Evolutionary conservation across 2,113 vertebrate genomes (phyloP), one percentile per base, ranked within the genome.

Genomic region (Polypterus senegalus): DNA sequence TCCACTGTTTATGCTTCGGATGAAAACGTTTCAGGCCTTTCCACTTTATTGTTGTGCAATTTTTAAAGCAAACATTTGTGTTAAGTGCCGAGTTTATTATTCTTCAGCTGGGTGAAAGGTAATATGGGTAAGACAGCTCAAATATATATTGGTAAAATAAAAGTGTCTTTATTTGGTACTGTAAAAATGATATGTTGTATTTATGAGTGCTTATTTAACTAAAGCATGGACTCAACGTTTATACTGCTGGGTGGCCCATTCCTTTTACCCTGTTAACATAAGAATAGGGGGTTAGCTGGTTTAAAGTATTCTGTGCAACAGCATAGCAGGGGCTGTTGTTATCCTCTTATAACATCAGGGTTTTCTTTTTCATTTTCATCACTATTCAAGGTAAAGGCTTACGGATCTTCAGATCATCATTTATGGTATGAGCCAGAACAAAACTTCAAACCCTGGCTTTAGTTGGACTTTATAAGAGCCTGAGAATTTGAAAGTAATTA

Each of bases 231-330:
- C 70, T 83, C 80, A 73, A 78, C 27, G 81, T 78, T 82, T 77
- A 66, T 68, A 68, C 73, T 83, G 81, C 83, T 77, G 82, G 81
- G 81, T 88, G 84, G 83, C 80, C 84, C 74, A 63, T 74, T 80
- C 74, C 69, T 73, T 79, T 80, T 77, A 73, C 75, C 73, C 66
- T 80, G 83, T 85, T 87, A 85, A 83, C 85, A 86, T 86, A 82
- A 87, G 83, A 85, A 85, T 81, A 75, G 79, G 58, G 27, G 53
- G 60, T 67, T 76, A 72, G 77, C 76, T 83, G 80, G 73, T 81
- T 83, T 77, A 78, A 84, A 85, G 79, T 76, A 78, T 80, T 79
- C 80, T 69, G 71, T 61, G 70, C 77, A 59, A 74, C 74, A 69
- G 76, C 77, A 74, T 83, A 79, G 80, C 80, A 76, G 76, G 76